These are phyloP conservation scores for Scylla paramamosain DNA, from an alignment of 1,140 invertebrate genomes.

Conservation along the genomic window DNA sequence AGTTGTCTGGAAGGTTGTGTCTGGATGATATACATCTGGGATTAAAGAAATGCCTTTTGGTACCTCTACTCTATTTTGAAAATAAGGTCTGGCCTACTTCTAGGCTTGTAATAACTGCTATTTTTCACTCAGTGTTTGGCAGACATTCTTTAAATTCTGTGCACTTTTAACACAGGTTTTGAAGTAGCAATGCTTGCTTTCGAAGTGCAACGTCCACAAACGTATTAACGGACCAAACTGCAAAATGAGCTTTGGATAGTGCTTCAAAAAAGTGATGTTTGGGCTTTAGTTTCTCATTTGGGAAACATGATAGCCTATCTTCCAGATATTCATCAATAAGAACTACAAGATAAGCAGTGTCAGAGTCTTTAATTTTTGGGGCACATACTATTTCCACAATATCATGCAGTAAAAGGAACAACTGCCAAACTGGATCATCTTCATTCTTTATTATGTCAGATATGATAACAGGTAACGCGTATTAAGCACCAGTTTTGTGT, in stretches of 20 bases:
- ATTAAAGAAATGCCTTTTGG: no score
- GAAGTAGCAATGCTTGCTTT: constrained; percentile 43
- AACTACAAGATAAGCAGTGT: constrained; percentile 34
- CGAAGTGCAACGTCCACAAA: constrained; percentile 30
- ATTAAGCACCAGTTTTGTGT: no score
- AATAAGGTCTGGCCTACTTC: not conserved
- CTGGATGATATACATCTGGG: constrained; percentile 32
- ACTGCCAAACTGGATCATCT: no score
- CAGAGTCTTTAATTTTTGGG: constrained; percentile 30
- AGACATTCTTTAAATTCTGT: constrained; percentile 37
- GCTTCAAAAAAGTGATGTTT: constrained; percentile 42
- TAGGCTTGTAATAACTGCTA: no score
- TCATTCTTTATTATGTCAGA: no score
- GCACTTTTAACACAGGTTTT: constrained; percentile 38
- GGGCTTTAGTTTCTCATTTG: no score
- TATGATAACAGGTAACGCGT: no score
- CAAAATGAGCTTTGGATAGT: constrained; percentile 37
- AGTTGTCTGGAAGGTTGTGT: no score
- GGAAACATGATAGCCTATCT: no score
- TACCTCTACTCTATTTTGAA: not conserved
- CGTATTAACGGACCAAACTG: constrained; percentile 44
- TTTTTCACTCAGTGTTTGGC: constrained; percentile 8
- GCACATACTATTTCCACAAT: no score
- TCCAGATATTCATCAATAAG: no score
- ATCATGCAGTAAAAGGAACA: no score